Conservation (phyloP, 2,113 vertebrate species). For the Morphnarchus princeps region DNA sequence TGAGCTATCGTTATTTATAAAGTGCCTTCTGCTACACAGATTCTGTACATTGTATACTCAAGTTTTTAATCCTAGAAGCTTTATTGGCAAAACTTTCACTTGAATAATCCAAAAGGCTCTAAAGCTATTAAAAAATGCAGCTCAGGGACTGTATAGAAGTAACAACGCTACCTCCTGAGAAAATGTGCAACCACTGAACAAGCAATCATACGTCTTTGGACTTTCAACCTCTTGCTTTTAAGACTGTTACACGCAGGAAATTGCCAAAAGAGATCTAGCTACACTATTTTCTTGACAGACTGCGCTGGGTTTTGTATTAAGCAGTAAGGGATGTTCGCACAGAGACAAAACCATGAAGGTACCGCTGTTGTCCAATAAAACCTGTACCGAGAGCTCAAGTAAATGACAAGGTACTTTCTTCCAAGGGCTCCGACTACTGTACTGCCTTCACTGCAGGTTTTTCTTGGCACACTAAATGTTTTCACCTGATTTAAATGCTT, state of each 20-base stretch:
- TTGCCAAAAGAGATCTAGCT: background rate
- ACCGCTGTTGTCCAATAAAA: background rate
- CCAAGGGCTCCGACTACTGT: background rate
- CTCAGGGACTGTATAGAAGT: background rate
- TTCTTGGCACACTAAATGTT: background rate
- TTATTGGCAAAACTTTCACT: background rate
- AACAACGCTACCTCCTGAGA: background rate
- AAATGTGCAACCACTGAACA: background rate
- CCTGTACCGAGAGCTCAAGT: accelerated
- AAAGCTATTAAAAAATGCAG: background rate
- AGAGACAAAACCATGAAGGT: background rate
- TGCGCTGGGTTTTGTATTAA: background rate
- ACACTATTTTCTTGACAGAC: background rate
- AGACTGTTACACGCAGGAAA: background rate
- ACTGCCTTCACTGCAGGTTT: background rate
- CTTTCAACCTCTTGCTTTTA: background rate
- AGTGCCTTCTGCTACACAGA: background rate
- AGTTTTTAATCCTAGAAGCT: background rate
- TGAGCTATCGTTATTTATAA: background rate
- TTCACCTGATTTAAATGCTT: background rate
- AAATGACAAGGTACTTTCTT: accelerated
- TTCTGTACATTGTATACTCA: accelerated
- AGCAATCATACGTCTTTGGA: background rate
- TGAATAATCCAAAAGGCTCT: background rate
- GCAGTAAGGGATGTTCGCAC: background rate